phyloP scores from a whole-genome alignment of 2,888 invertebrate species.

The Drosophila nr. perissopoda region DNA sequence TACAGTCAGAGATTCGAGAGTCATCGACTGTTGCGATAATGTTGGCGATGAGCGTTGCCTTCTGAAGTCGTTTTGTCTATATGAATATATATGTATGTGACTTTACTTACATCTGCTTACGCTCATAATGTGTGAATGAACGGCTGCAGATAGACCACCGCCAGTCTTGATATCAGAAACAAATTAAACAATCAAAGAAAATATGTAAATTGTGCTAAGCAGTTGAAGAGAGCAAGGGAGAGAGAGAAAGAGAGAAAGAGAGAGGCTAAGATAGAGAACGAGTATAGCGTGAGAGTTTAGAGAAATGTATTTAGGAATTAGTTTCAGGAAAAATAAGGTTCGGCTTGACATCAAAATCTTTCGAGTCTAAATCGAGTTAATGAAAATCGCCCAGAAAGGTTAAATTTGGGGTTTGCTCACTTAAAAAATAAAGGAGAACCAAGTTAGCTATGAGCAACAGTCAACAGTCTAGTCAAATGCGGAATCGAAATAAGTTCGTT shows the following conservation, averaged over 20 bases:
- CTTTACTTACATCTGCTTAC: constrained; percentile 6
- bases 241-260: too few species aligned
- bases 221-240: background rate
- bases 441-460: background rate
- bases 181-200: background rate
- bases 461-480: background rate
- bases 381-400: background rate
- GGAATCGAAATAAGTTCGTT: background rate
- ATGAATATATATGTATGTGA: background rate
- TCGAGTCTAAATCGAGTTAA: background rate
- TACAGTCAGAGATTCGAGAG: background rate
- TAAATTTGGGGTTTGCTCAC: background rate
- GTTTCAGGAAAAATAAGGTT: too few species aligned
- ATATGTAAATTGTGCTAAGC: background rate
- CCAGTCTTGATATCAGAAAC: background rate
- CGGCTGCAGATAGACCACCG: background rate
- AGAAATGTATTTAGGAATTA: too few species aligned
- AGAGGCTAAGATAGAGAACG: too few species aligned
- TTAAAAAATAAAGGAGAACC: background rate
- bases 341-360: background rate
- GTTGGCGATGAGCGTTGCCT: background rate
- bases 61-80: background rate
- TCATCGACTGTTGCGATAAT: background rate
- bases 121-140: constrained; percentile 5
- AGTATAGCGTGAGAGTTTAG: too few species aligned